Evolutionary conservation across 2,888 invertebrate genomes (phyloP).

Genomic region (Abscondita cerata): DNA sequence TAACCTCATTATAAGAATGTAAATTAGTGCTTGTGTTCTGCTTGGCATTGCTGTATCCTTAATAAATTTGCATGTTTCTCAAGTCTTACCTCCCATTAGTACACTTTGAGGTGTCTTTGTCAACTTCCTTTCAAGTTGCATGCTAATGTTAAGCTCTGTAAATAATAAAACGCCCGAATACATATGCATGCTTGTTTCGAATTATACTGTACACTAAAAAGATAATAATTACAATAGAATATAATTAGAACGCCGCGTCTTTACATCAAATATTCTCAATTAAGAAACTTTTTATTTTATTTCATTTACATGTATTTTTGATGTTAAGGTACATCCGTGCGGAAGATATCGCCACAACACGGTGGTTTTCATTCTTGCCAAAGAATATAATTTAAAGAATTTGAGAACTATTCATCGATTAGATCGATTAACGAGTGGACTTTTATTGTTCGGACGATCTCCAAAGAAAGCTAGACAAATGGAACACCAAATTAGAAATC

Average conservation of each 20-base stretch:
- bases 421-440: slow-evolving; percentile 93
- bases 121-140: slow-evolving; percentile 22
- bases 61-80: slow-evolving; percentile 26
- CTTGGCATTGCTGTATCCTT: slow-evolving; percentile 1
- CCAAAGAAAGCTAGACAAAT: slow-evolving; percentile 93
- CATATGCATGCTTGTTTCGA: background rate
- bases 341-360: slow-evolving; percentile 98
- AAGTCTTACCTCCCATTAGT: slow-evolving; percentile 22
- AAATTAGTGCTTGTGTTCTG: no score
- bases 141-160: slow-evolving; percentile 26
- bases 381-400: slow-evolving; percentile 94
- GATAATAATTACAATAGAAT: background rate
- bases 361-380: slow-evolving; percentile 94
- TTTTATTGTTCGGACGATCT: slow-evolving; percentile 92
- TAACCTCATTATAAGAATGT: no score
- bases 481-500: slow-evolving; percentile 92
- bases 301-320: background rate
- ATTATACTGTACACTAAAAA: background rate
- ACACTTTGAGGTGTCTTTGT: slow-evolving; percentile 28
- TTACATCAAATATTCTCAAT: background rate
- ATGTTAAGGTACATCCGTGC: slow-evolving; percentile 90
- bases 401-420: slow-evolving; percentile 93
- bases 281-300: background rate
- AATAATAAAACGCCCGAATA: slow-evolving; percentile 14
- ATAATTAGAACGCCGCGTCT: background rate